Conservation (phyloP, 2,888 invertebrate species). For the Drosophila diplacantha region DNA sequence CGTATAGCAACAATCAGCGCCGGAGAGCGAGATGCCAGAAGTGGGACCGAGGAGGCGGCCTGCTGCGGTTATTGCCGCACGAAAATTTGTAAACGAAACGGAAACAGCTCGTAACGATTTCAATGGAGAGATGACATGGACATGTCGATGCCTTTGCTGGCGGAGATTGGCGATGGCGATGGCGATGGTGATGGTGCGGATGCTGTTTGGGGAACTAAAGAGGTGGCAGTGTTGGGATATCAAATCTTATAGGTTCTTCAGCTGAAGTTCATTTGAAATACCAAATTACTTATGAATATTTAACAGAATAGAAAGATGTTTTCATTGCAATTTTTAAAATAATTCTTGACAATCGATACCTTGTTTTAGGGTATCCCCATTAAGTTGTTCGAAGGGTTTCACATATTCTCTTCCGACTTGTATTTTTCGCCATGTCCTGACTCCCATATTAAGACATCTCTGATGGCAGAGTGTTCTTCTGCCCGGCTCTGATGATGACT, state of each 20-base stretch:
- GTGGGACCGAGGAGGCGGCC: conserved; percentile 37
- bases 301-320: too few relatives aligned
- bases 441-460: conserved; percentile 17
- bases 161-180: conserved; percentile 3
- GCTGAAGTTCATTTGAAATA: too few relatives aligned
- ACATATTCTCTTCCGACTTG: too few relatives aligned
- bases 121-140: conserved; percentile 65
- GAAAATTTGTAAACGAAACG: conserved; percentile 67
- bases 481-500: conserved; percentile 50
- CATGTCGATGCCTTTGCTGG: conserved; percentile 27
- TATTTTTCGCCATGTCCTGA: not conserved
- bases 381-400: not conserved
- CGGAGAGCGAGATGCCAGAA: conserved; percentile 1
- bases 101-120: conserved; percentile 69
- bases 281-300: too few relatives aligned
- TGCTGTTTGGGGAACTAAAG: conserved; percentile 5
- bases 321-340: too few relatives aligned
- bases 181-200: conserved; percentile 12
- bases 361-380: too few relatives aligned
- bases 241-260: not conserved
- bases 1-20: conserved; percentile 51
- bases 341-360: not conserved
- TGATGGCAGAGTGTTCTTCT: conserved; percentile 23
- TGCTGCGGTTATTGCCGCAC: conserved; percentile 69
- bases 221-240: not conserved